These are phyloP conservation scores for Drosophila lacertosa DNA, from an alignment of 1,140 invertebrate species.

Conservation along the genomic window DNA sequence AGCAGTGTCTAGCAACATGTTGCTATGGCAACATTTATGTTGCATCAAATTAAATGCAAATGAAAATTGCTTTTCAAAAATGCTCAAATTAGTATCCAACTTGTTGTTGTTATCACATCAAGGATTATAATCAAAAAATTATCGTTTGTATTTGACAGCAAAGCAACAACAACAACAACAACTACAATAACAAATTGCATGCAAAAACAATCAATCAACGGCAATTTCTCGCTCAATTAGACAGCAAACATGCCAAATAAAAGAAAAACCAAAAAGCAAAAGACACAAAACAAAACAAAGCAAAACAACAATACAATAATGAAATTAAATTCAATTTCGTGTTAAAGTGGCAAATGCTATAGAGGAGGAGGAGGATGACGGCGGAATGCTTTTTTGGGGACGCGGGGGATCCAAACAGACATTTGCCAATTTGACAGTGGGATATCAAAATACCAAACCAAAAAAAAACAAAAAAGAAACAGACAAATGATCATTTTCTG, in stretches of 20 bases:
- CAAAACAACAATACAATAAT: conserved; percentile 49
- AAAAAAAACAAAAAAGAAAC: too few species aligned
- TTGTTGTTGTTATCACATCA: background rate
- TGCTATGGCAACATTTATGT: conserved; percentile 7
- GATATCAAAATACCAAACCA: conserved; percentile 62
- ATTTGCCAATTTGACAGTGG: conserved; percentile 72
- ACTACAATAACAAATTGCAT: conserved; percentile 67
- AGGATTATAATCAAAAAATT: background rate
- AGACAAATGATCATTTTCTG: conserved; percentile 49
- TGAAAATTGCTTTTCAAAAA: background rate
- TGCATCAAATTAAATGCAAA: background rate
- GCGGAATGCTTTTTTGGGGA: background rate
- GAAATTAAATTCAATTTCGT: conserved; percentile 82
- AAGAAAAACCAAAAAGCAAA: conserved; percentile 37
- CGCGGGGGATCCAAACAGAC: conserved; percentile 25
- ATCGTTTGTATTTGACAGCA: conserved; percentile 20
- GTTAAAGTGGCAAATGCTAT: conserved; percentile 71
- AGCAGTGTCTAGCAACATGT: conserved; percentile 19
- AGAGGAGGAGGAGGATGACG: conserved; percentile 12
- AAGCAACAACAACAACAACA: conserved; percentile 44
- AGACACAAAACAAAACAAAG: conserved; percentile 34
- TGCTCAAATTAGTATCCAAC: background rate
- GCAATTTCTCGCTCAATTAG: conserved; percentile 83
- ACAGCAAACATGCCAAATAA: conserved; percentile 76
- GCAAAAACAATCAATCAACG: conserved; percentile 83